These are phyloP conservation scores for Artibeus jamaicensis DNA, from an alignment of 2,797 vertebrate species.

Conservation along the genomic window DNA sequence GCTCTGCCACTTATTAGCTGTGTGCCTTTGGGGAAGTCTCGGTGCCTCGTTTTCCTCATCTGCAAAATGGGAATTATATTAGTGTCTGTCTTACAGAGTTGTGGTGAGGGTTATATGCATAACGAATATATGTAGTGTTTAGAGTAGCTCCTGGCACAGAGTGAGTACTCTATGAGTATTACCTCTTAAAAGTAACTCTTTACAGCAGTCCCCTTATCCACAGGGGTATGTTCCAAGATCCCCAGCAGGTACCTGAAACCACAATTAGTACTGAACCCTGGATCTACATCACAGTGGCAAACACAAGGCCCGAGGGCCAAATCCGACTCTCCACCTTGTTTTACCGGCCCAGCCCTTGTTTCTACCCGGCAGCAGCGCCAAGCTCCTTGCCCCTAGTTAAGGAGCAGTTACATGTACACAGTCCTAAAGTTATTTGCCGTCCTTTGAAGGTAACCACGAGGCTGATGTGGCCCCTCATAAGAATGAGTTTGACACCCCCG, in stretches of 20 bases:
- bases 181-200: not conserved
- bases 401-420: too few relatives aligned
- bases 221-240: not conserved
- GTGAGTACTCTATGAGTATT: not conserved
- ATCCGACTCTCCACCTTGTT: too few relatives aligned
- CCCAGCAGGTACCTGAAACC: not conserved
- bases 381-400: too few relatives aligned
- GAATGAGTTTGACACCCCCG: too few relatives aligned
- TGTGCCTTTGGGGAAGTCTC: not conserved
- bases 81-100: not conserved
- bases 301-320: too few relatives aligned
- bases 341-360: too few relatives aligned
- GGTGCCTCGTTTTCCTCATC: not conserved
- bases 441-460: too few relatives aligned
- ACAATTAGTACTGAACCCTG: not conserved
- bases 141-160: not conserved
- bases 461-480: too few relatives aligned
- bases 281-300: not conserved
- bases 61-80: not conserved
- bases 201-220: too few relatives aligned
- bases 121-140: not conserved
- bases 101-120: not conserved
- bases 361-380: too few relatives aligned
- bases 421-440: too few relatives aligned
- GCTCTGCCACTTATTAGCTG: not conserved